These are phyloP conservation scores for Tenebrosternarchus preto DNA, from an alignment of 2,113 vertebrate species.

Conservation along the genomic window DNA sequence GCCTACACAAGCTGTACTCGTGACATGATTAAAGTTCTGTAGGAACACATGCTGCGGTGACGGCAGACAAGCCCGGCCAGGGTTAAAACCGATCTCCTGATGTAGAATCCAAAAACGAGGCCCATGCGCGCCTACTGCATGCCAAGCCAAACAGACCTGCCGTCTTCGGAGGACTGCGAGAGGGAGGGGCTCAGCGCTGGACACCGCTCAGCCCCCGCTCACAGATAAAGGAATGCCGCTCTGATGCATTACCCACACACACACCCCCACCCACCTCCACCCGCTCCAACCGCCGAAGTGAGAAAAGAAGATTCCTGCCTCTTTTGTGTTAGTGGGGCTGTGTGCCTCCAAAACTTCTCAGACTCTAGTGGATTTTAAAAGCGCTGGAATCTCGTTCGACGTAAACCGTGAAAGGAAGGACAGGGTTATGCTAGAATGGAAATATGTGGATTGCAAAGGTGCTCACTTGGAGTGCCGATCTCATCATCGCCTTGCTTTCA, in stretches of 20 bases:
- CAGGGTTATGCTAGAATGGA: background rate
- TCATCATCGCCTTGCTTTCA: background rate
- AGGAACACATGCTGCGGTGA: conserved; percentile 25
- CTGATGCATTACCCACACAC: conserved; percentile 40
- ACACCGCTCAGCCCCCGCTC: conserved; percentile 44
- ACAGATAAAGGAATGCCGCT: conserved; percentile 44
- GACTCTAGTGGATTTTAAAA: conserved; percentile 8
- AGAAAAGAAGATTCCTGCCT: conserved; percentile 23
- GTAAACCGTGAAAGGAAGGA: background rate
- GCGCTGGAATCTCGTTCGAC: background rate
- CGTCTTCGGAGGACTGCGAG: conserved; percentile 38
- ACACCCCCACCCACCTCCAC: conserved; percentile 17
- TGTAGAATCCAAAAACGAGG: conserved; percentile 55
- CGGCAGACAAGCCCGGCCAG: conserved; percentile 25
- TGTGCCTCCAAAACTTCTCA: background rate
- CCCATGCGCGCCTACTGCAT: conserved; percentile 43
- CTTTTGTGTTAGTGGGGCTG: conserved; percentile 3
- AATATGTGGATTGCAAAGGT: background rate
- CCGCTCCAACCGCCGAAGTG: conserved; percentile 20
- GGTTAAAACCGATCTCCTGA: conserved; percentile 51
- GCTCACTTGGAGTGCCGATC: background rate
- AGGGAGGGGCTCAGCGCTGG: conserved; percentile 29
- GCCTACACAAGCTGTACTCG: background rate
- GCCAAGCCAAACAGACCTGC: conserved; percentile 55
- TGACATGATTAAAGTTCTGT: background rate